Evolutionary conservation across 2,113 vertebrate species (phyloP).

Genomic region (Aepyceros melampus): DNA sequence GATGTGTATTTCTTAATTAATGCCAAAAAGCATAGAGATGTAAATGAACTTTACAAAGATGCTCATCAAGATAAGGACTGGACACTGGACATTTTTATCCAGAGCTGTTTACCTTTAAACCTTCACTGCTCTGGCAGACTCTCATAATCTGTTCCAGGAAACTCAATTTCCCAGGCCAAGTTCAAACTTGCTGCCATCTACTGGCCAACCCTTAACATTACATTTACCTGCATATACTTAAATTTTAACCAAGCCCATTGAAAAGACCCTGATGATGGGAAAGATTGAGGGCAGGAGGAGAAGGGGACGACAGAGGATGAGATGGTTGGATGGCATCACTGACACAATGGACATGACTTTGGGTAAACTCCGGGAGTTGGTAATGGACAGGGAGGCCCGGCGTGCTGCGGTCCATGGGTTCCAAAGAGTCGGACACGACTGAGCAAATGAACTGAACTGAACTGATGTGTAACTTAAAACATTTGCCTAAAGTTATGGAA

Average conservation of each 20-base stretch:
- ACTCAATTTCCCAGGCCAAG: neutral
- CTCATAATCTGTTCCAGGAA: neutral
- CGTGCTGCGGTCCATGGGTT: neutral
- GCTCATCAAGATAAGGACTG: neutral
- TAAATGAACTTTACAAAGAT: neutral
- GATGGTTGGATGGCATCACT: neutral
- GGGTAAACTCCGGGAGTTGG: neutral
- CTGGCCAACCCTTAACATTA: conserved; percentile 4
- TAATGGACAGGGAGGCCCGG: neutral
- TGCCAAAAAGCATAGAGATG: neutral
- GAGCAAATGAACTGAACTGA: neutral
- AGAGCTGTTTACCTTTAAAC: neutral
- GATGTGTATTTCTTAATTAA: neutral
- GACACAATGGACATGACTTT: neutral
- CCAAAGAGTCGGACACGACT: neutral
- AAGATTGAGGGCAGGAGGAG: neutral
- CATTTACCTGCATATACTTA: neutral
- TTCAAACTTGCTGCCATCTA: conserved; percentile 65
- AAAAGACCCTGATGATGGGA: neutral
- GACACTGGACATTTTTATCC: neutral
- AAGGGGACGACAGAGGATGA: neutral
- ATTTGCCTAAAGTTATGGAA: neutral
- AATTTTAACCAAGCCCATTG: neutral
- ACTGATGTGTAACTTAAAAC: neutral
- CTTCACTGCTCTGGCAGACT: neutral